Evolutionary conservation across 2,797 vertebrate genomes (phyloP).

Genomic region (Sebastes matsubarae): DNA sequence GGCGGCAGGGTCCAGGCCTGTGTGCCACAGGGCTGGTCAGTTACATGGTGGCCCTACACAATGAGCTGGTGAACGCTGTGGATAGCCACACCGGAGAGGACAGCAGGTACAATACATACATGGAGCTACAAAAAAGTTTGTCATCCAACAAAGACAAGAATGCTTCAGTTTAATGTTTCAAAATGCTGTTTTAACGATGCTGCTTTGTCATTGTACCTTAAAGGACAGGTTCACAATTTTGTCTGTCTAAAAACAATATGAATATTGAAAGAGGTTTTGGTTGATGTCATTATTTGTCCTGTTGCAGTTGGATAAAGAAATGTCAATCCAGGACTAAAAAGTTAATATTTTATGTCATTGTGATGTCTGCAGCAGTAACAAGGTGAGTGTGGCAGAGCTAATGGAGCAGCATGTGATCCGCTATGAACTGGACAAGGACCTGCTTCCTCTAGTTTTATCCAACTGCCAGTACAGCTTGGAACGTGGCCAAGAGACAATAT

Average conservation of each 20-base stretch:
- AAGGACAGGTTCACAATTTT: background rate
- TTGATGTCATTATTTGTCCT: no score
- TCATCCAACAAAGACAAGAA: background rate
- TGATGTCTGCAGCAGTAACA: conserved; percentile 73
- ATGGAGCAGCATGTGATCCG: conserved; percentile 86
- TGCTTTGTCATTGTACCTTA: background rate
- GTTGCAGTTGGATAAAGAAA: background rate
- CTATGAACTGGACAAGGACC: conserved; percentile 87
- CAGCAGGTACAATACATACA: conserved; percentile 69
- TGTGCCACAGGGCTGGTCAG: conserved; percentile 88
- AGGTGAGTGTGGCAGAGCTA: conserved; percentile 81
- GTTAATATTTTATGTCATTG: background rate
- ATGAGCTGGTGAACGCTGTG: conserved; percentile 79
- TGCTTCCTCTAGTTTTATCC: conserved; percentile 87
- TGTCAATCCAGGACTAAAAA: background rate
- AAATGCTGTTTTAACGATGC: background rate
- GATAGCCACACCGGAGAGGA: conserved; percentile 76
- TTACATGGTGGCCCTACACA: conserved; percentile 88
- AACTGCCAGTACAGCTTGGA: conserved; percentile 91
- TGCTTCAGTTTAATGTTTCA: background rate
- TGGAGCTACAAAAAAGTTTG: background rate
- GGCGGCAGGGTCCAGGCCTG: conserved; percentile 84
- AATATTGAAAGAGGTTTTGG: background rate
- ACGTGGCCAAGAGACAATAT: conserved; percentile 80
- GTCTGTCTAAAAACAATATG: background rate